phyloP scores from a whole-genome alignment of 2,888 invertebrate species.

The Pimpla rufipes region DNA sequence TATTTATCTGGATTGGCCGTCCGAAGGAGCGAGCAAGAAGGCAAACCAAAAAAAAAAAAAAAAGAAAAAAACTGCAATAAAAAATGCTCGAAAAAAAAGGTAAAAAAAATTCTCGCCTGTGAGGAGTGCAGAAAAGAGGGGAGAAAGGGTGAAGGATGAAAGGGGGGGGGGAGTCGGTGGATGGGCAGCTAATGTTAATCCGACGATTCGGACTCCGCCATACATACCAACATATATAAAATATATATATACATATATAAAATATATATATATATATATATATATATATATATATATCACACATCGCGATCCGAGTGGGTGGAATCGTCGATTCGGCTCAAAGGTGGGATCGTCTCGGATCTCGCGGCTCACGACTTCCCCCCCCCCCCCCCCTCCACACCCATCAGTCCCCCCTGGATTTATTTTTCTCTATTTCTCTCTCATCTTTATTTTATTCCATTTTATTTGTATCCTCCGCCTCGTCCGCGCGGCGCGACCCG shows the following conservation, averaged over 20 bases:
- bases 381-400: not conserved
- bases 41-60: not conserved
- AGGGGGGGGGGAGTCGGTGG: slow-evolving; percentile 42
- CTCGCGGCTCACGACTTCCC: slow-evolving; percentile 54
- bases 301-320: slow-evolving; percentile 78
- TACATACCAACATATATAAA: slow-evolving; percentile 65
- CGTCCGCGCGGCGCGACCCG: too few species aligned
- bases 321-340: slow-evolving; percentile 80
- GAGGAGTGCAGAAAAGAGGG: slow-evolving; percentile 5
- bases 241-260: slow-evolving; percentile 61
- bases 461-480: too few species aligned
- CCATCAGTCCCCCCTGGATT: too few species aligned
- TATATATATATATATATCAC: slow-evolving; percentile 55
- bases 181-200: slow-evolving; percentile 77
- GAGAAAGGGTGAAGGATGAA: too few species aligned
- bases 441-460: not conserved
- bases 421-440: slow-evolving; percentile 22
- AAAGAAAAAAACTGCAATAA: slow-evolving; percentile 27
- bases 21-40: slow-evolving; percentile 35
- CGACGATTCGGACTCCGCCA: slow-evolving; percentile 66
- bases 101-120: slow-evolving; percentile 43
- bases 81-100: slow-evolving; percentile 56
- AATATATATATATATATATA: slow-evolving; percentile 73
- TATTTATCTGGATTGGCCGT: slow-evolving; percentile 69
- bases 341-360: slow-evolving; percentile 80